Conservation (phyloP, 2,113 vertebrate species). For the Sclerurus mexicanus region DNA sequence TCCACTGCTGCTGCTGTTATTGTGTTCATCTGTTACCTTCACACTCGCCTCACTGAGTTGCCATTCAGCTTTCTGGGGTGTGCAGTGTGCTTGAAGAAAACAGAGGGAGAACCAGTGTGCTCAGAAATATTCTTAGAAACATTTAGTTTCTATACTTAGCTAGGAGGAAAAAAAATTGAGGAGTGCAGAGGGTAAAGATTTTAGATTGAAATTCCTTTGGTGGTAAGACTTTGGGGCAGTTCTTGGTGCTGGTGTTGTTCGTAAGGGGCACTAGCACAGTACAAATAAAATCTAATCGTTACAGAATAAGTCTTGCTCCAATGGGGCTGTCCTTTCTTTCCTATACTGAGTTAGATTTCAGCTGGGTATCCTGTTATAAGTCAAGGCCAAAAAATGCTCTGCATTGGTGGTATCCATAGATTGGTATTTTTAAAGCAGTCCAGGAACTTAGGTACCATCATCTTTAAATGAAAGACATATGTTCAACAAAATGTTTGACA, state of each 20-base stretch:
- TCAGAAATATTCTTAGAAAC: background rate
- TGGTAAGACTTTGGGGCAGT: background rate
- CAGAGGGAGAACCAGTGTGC: background rate
- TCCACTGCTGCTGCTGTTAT: background rate
- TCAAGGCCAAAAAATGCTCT: background rate
- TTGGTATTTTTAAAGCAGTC: background rate
- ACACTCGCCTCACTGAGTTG: background rate
- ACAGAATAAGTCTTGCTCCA: background rate
- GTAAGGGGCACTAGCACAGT: background rate
- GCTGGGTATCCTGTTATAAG: background rate
- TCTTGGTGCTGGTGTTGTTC: background rate
- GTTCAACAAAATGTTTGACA: constrained; percentile 17
- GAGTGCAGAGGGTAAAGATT: rapidly evolving
- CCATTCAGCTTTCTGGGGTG: background rate
- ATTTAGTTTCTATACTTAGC: background rate
- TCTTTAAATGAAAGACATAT: background rate
- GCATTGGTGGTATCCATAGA: background rate
- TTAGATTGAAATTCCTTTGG: background rate
- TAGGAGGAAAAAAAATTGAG: background rate
- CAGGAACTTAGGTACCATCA: background rate
- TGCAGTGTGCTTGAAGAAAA: background rate
- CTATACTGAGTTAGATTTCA: background rate
- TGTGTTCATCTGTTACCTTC: background rate
- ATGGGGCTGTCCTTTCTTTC: background rate
- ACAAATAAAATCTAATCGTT: background rate